Evolutionary conservation across 1,140 invertebrate species (phyloP), one percentile per base, ranked within the genome.

Genomic region (Zaprionus inermis): DNA sequence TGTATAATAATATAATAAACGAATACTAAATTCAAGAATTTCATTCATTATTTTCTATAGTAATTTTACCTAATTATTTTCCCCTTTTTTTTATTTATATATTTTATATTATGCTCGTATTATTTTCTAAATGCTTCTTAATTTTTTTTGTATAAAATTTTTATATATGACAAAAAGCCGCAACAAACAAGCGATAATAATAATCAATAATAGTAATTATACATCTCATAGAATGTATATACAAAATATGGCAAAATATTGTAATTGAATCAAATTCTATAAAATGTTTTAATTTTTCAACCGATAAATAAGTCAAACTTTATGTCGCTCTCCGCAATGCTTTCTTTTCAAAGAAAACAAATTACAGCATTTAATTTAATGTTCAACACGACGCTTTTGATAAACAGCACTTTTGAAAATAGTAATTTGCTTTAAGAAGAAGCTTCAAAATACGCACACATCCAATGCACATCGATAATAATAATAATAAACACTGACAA

Each of bases 181-280:
- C 90, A 91, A 91, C 90, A 91, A 90, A 89, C 83, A 91, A 90
- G 86, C 83, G 66, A 72, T 79, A 55, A 66, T 85, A 63, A 72
- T 78, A 52, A 66, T 70, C 49, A 57, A 64, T 75, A 83, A 73
- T 81, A 71, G 60, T 75, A 55, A 79, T 71, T 72, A 56, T 52
- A 64, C 38, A 46, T 52, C 38, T 71, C 18, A 60, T 60, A 66
- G 12, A 76, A 72, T 28, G 24, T 5, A 28, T 79, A 83, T 61
- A 64, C 46, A 72, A 73, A 68, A 63, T 68, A 67, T 41, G 54
- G 63, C 78, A 66, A 86, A 86, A 81, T 81, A 85, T 85, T 76
- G 82, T 81, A 86, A 81, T 76, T 76, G 83, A 82, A 88, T 86
- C 81, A 79, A 86, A 82, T 88, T 86, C 83, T 79, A 76, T 86